These are phyloP conservation scores for Catocala fraxini DNA, from an alignment of 2,888 invertebrate genomes.

Conservation along the genomic window DNA sequence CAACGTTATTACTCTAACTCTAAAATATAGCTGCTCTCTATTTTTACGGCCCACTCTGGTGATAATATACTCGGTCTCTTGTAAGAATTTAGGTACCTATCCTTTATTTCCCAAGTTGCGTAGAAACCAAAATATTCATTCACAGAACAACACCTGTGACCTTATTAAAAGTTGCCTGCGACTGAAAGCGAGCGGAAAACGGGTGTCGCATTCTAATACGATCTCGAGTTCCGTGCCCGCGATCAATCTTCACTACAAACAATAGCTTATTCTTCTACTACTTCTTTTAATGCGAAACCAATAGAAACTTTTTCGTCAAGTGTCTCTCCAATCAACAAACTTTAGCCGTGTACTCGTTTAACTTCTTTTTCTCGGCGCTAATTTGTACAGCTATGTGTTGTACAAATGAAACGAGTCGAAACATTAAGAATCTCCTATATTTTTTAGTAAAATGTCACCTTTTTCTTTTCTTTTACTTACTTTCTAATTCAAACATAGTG, in stretches of 20 bases:
- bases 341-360: slow-evolving; percentile 36
- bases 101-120: slow-evolving; percentile 27
- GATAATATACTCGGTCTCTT: slow-evolving; percentile 37
- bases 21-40: slow-evolving; percentile 38
- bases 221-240: slow-evolving; percentile 34
- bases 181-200: slow-evolving; percentile 21
- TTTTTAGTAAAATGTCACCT: not conserved
- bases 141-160: slow-evolving; percentile 41
- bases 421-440: not conserved
- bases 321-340: slow-evolving; percentile 58
- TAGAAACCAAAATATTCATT: slow-evolving; percentile 38
- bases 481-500: too few species aligned
- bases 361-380: slow-evolving; percentile 37
- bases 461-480: too few species aligned
- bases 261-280: slow-evolving; percentile 43
- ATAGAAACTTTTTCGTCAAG: slow-evolving; percentile 58
- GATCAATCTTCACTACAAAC: slow-evolving; percentile 48
- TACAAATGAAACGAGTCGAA: slow-evolving; percentile 13
- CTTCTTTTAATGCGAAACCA: slow-evolving; percentile 54
- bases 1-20: slow-evolving; percentile 34
- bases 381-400: slow-evolving; percentile 33
- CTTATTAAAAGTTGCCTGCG: slow-evolving; percentile 47
- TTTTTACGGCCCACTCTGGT: slow-evolving; percentile 29
- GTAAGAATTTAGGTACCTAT: slow-evolving; percentile 26
- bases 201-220: slow-evolving; percentile 42